Base-by-base conservation (phyloP, 2,797 vertebrate genomes). In the Monodelphis domestica region DNA sequence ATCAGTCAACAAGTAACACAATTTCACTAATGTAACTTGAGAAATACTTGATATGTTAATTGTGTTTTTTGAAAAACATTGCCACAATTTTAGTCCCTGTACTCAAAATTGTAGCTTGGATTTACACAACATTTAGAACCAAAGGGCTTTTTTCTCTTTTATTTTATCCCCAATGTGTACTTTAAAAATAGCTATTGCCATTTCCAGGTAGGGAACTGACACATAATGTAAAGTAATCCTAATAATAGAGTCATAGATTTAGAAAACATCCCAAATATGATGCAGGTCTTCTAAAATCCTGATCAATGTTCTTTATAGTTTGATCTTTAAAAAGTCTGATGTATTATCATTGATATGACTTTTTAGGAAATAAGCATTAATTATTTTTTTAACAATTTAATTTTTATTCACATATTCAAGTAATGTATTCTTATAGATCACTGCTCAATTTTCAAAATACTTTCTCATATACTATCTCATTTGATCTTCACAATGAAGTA, bases 1-100 rank as follows among this genome's bases (percentile, higher is more conserved):
- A 90, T 97, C 97, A 97, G 88, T 97, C 96, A 98, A 63, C 91
- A 91, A 95, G 88, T 95, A 97, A 93, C 57, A 95, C 96, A 95
- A 94, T 59, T 90, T 59, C 87, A 94, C 95, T 98, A 97, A 94
- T 0, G 0, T 93, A 95, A 94, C 4, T 95, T 87, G 89, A 96
- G 95, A 95, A 93, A 93, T 84, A 93, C 54, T 87, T 93, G 91
- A 93, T 0, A 21, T 89, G 89, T 53, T 93, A 94, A 92, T 93
- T 93, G 28, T 14, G n/a, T 55, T 50, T 28, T 53, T 51, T 88
- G 89, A 92, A 95, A 97, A 89, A 96, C 84, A 95, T 70, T 15
- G 91, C 33, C 90, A 89, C 57, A 45, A 38, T 5, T 54, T 90
- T 91, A 95, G 92, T 4, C 28, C 87, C 50, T 93, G 56, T 33